These are phyloP conservation scores for Spodoptera litura DNA, from an alignment of 1,140 invertebrate species.

Conservation along the genomic window DNA sequence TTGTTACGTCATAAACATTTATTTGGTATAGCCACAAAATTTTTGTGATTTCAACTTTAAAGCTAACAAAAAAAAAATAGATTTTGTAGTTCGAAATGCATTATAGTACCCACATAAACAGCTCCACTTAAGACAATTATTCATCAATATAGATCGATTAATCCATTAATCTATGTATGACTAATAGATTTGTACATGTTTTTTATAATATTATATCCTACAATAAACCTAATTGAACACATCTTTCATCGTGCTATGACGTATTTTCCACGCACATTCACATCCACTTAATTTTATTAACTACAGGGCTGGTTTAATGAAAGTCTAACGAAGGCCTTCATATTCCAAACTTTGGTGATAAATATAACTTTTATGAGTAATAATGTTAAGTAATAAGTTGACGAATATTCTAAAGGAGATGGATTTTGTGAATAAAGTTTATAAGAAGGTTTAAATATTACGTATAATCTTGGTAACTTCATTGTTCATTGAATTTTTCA, in stretches of 20 bases:
- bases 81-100: too few species aligned
- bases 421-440: constrained; percentile 8
- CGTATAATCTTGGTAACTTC: not conserved
- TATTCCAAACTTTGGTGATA: constrained; percentile 27
- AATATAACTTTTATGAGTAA: constrained; percentile 31
- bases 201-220: not conserved
- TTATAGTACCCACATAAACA: too few species aligned
- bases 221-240: not conserved
- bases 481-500: not conserved
- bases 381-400: constrained; percentile 31
- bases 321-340: constrained; percentile 23
- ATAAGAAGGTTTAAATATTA: not conserved
- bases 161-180: too few species aligned
- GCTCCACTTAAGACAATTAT: too few species aligned
- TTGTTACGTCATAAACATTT: too few species aligned
- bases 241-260: not conserved
- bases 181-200: too few species aligned
- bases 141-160: too few species aligned
- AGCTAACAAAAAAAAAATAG: too few species aligned
- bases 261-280: constrained; percentile 14
- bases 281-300: constrained; percentile 17
- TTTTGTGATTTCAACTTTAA: too few species aligned
- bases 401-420: constrained; percentile 9
- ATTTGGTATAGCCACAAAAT: too few species aligned
- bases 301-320: constrained; percentile 21